These are phyloP conservation scores for Drosophila eugracilis DNA, from an alignment of 1,140 invertebrate genomes.

Conservation along the genomic window DNA sequence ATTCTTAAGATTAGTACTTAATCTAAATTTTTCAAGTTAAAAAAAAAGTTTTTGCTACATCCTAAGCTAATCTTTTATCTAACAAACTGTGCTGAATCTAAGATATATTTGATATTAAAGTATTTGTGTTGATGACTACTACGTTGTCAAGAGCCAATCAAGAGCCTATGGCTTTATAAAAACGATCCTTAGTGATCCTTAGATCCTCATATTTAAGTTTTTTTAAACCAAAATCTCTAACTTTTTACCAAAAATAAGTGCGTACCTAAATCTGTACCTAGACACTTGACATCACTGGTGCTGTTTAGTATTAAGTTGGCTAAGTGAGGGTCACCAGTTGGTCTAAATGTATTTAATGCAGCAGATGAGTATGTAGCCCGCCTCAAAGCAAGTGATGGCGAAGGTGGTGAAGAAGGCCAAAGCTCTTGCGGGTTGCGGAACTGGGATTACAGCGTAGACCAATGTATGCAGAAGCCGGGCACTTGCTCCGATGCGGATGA, in stretches of 20 bases:
- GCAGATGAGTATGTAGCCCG: constrained; percentile 64
- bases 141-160: too few relatives aligned
- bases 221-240: too few relatives aligned
- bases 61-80: neutral
- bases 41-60: neutral
- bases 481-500: constrained; percentile 87
- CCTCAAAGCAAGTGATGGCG: constrained; percentile 86
- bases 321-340: constrained; percentile 7
- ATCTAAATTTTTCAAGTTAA: too few relatives aligned
- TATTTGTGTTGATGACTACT: too few relatives aligned
- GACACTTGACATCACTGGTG: neutral
- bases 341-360: constrained; percentile 58
- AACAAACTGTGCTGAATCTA: neutral
- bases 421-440: constrained; percentile 87
- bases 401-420: constrained; percentile 86
- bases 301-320: neutral
- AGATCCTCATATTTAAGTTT: too few relatives aligned
- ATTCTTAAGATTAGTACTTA: too few relatives aligned
- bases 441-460: constrained; percentile 86
- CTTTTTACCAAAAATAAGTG: neutral
- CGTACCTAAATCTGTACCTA: neutral
- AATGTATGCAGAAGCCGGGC: constrained; percentile 87
- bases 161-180: too few relatives aligned
- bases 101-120: neutral
- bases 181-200: too few relatives aligned